Percentiles rank a stretch among this genome's conserved stretches.
Conservation (phyloP, 2,113 vertebrate genomes). For the Calidris pugnax region DNA sequence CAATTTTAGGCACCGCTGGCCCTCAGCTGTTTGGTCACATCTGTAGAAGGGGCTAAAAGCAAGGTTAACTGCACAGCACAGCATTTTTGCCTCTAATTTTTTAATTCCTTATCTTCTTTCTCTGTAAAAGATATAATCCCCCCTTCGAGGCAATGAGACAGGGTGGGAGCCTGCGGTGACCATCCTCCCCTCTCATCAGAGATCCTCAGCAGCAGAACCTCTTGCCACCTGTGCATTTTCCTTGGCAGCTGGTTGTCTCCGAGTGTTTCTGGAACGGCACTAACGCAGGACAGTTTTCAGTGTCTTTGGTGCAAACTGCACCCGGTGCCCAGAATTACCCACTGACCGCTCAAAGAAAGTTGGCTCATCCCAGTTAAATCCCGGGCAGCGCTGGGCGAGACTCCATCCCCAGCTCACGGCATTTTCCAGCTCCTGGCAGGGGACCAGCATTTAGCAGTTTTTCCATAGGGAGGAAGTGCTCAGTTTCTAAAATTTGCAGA, state of each 20-base stretch:
- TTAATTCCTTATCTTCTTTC: not conserved
- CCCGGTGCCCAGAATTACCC: conserved; percentile 13
- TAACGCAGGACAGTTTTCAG: not conserved
- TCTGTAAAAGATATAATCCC: not conserved
- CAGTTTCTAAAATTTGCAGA: conserved; percentile 64
- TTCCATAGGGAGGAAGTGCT: conserved; percentile 66
- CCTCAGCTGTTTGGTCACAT: not conserved
- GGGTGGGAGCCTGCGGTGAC: not conserved
- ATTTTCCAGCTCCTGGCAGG: conserved; percentile 36
- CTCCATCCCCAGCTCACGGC: conserved; percentile 15
- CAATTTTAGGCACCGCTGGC: not conserved
- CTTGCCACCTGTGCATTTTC: not conserved
- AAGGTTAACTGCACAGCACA: not conserved
- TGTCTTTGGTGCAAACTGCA: not conserved
- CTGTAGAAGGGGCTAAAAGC: fast-evolving
- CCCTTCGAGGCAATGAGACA: not conserved
- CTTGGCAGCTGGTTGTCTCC: not conserved
- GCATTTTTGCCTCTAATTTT: not conserved
- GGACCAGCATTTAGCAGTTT: conserved; percentile 42
- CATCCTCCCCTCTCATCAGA: not conserved
- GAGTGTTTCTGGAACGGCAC: not conserved
- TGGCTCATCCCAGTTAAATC: not conserved
- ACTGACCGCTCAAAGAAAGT: not conserved
- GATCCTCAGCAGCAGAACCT: not conserved
- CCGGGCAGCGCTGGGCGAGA: not conserved